Base-by-base conservation (phyloP, 1,140 invertebrate genomes). In the Megathymus violae region DNA sequence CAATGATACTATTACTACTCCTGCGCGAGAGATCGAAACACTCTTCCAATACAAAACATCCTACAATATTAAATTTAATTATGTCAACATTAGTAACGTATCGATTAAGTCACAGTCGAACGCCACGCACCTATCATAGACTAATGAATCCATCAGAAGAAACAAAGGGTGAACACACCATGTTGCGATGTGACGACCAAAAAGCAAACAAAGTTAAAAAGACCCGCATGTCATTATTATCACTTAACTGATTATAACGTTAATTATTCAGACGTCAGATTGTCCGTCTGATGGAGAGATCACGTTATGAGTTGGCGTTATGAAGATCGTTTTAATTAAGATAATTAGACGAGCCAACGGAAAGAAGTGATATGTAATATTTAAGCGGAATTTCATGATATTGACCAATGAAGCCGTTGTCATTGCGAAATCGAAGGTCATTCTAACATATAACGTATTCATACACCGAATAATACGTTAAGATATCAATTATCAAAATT, bases 221-320 rank as follows among this genome's bases (percentile, higher is more conserved):
- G 14, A 46, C 54, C 54, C 54, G 54, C 54, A 58, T 58, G 54
- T 46, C 77, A 72, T 75, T 80, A 74, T 62, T 67, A 69, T 77
- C 71, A 77, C 69, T 76, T 75, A 76, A 75, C 56, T 74, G 50
- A 76, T 74, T 71, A 74, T 69, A 50, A 47, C 44, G 54, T 58
- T 58, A 58, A 58, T 58, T 58, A 56, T 56, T 56, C 52, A 44
- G 27, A 58, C 54, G 54, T 58, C 41, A 58, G 54, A 58, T 58
- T 58, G 9, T 19, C 34, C 31, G 1, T 43, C 19, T 44, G 41
- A 50, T 22, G 19, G 27, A 59, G 52, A 58, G 38, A 58, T 58
- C 52, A 58, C 25, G 14, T 25, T 54, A 41, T 51, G 27, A 27
- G 34, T 36, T 25, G 19, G 48, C 48, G 31, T 60, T 62, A 52